Evolutionary conservation across 2,797 vertebrate species (phyloP), one percentile per base, ranked within the genome.

Genomic region (Okamejei kenojei): DNA sequence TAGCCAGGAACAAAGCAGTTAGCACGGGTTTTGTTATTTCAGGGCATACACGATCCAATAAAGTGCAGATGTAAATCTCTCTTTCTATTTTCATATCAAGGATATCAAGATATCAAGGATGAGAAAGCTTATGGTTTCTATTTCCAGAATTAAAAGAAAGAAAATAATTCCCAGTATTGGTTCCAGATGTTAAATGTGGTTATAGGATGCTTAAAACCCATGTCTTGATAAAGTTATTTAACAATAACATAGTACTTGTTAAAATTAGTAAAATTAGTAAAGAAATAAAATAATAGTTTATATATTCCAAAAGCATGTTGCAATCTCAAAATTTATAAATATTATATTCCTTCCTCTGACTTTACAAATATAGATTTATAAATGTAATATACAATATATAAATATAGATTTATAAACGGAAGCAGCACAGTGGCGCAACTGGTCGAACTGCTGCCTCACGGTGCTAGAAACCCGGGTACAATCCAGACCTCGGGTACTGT

Each of bases 141-240:
- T n/a, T 32, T n/a, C 1, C 84, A 88, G 17, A 88, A 88, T 3
- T 68, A 9, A 68, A 88, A 68, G 84, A 65, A 88, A 88, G 61
- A 35, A 68, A 88, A 65, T 26, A 88, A 88, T 32, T 63, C 29
- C n/a, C 58, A n/a, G n/a, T 19, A 68, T 88, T 65, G 84, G 61
- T 32, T 88, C 81, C 81, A 84, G 81, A 84, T 84, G 81, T 61
- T 54, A 32, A 88, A 88, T 88, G 61, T n/a, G 9, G 63, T 35
- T 35, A 21, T n/a, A 65, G 29, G 15, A 65, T 58, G 29, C 15
- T 65, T 0, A 68, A 88, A 65, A 35, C 9, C 19, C 84, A 68
- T 7, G 7, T 63, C 17, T 68, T 35, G 65, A 88, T 68, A 19
- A 88, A 88, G 63, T 68, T 88, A 68, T 88, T 68, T 32, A 88